Evolutionary conservation across 2,797 vertebrate genomes (phyloP), one percentile per base, ranked within the genome.

Genomic region (Pseudochromis fuscus): DNA sequence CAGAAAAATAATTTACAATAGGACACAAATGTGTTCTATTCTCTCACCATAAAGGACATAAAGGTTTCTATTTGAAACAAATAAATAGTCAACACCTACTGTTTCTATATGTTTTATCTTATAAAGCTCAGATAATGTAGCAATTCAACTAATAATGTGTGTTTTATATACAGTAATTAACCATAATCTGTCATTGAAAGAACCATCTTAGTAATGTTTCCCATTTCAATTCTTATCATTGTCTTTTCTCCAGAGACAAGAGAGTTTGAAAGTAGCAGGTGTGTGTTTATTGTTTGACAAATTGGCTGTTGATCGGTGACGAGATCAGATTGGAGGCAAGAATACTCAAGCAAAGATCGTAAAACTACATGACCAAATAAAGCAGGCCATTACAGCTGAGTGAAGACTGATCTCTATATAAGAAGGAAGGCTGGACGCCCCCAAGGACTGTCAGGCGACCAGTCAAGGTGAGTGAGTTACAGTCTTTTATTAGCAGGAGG

Each of bases 391-490:
- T 63, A 76, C 53, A 84, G 81, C 63, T 81, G 81, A 77, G 64
- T 45, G 66, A 73, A 74, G 64, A 56, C 48, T 44, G 48, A 81
- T 85, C 68, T 60, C 87, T 93, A 93, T 95, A 95, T 92, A 94
- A 94, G 91, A 92, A 67, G 73, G 74, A 67, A 74, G 71, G 46
- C 59, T 77, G 77, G 70, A 75, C 75, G 5, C 63, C 65, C 69
- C 49, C 85, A 83, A 91, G 74, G 87, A 90, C 88, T 85, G 83
- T 78, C 85, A 86, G 79, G 67, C 87, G 59, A 75, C 92, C 67
- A 94, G 93, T 85, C 82, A 93, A 93, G 93, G 93, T 95, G 86
- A 93, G 93, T 88, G 72, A 82, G 55, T 68, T 65, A n/a, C 52
- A 85, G 70, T 82, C 88, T 89, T 84, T 83, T 90, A 88, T 89